A percentile compares a stretch with the other conserved stretches of the same genome.
phyloP scores from a whole-genome alignment of 2,113 vertebrate species.

The Boulengerochromis microlepis region DNA sequence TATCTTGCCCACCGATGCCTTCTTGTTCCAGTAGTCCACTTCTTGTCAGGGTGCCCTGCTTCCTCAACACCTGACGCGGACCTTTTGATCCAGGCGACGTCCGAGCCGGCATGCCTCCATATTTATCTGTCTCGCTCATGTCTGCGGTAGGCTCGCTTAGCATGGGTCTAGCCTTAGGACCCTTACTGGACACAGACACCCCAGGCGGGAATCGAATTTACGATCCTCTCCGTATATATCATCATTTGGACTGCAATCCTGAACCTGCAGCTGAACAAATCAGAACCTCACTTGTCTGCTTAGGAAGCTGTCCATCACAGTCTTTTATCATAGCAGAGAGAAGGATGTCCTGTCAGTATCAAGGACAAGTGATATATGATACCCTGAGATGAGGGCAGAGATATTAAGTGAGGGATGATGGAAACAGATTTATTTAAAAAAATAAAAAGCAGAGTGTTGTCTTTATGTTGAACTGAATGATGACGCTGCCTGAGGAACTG shows the following conservation, averaged over 20 bases:
- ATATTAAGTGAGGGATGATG: not conserved
- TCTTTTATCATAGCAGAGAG: constrained; percentile 40
- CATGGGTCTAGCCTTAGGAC: not conserved
- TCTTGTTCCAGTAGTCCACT: not conserved
- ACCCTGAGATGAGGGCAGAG: not conserved
- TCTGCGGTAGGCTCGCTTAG: not conserved
- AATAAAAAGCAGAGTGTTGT: not conserved
- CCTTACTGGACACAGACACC: not conserved
- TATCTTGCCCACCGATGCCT: not conserved
- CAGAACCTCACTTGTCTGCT: constrained; percentile 44
- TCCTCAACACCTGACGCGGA: not conserved
- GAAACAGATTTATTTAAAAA: not conserved
- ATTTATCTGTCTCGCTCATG: not conserved
- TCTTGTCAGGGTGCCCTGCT: accelerated
- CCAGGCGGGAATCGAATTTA: not conserved
- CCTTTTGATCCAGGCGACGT: not conserved
- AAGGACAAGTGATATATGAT: constrained; percentile 11
- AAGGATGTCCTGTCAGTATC: constrained; percentile 45
- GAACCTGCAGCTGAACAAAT: constrained; percentile 8
- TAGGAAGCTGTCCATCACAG: constrained; percentile 32
- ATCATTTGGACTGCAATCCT: not conserved
- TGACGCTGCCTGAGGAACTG: not conserved
- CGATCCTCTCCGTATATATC: not conserved
- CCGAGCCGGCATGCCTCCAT: not conserved
- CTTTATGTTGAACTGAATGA: not conserved